Evolutionary conservation across 1,140 invertebrate species (phyloP), one percentile per base, ranked within the genome.

Genomic region (Luehdorfia chinensis): DNA sequence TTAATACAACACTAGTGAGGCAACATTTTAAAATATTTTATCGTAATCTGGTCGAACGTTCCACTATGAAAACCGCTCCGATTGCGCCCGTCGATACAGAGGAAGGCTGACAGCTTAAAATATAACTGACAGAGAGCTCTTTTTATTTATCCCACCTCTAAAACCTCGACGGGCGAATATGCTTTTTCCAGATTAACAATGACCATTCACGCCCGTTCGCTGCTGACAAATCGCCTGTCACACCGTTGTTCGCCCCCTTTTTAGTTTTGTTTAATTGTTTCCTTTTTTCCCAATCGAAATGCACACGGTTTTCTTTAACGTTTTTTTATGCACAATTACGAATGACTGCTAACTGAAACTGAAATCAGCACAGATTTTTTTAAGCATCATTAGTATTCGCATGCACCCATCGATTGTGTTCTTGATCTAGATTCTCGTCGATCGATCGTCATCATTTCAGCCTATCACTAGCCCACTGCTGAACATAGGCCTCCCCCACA

Each of bases 61-160:
- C 14, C 39, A 30, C 39, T 43, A 28, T 28, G 39, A 28, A 41
- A 37, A 37, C 6, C n/a, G 21, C 37, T 27, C 21, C 37, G 39
- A 43, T 43, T 18, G 39, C 25, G 39, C 27, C n/a, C 25, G 8
- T 43, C 23, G 39, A 43, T 43, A 43, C n/a, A n/a, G 39, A 33
- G 31, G 16, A 44, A 46, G 33, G 25, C 39, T 52, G 50, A 52
- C 43, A 41, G 37, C 21, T 54, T 51, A 47, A 61, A 57, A 61
- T 39, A 55, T 61, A 59, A 55, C 51, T 59, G 49, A 59, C 47
- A 33, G 52, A 28, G 36, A 47, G 44, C 49, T 48, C 43, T 51
- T 57, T 64, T 64, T 55, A 46, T 56, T 53, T 55, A 48, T 56
- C 50, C 16, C 54, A 44, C 15, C 34, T 33, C 53, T 56, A 56